These are phyloP conservation scores for Lomographa bimaculata DNA, from an alignment of 2,888 invertebrate genomes.

Conservation along the genomic window DNA sequence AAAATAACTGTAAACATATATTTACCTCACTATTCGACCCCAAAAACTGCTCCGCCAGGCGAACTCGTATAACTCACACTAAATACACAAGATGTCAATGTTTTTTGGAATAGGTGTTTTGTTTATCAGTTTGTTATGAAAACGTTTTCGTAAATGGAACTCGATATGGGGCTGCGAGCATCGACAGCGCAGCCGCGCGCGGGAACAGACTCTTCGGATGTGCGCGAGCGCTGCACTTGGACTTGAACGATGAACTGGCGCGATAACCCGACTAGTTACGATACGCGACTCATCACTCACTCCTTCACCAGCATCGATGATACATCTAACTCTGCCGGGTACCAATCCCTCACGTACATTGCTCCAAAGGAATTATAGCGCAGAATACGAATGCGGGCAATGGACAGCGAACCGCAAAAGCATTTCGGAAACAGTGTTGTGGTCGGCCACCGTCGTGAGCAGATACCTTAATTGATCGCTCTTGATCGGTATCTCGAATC, in stretches of 20 bases:
- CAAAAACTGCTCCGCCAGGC: constrained; percentile 44
- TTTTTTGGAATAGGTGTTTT: constrained; percentile 32
- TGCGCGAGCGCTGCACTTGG: constrained; percentile 75
- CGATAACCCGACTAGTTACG: constrained; percentile 51
- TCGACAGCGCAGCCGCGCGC: constrained; percentile 58
- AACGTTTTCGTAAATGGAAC: constrained; percentile 51
- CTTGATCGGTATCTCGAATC: constrained; percentile 45
- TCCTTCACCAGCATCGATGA: constrained; percentile 22
- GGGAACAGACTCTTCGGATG: constrained; percentile 60
- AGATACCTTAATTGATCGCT: constrained; percentile 65
- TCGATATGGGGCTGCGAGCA: constrained; percentile 44
- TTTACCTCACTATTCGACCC: constrained; percentile 61
- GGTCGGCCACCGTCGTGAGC: constrained; percentile 48
- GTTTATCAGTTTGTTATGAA: constrained; percentile 31
- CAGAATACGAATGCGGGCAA: constrained; percentile 54
- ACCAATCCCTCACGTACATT: constrained; percentile 44
- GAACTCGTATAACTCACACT: constrained; percentile 55
- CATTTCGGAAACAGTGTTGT: constrained; percentile 64
- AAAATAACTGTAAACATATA: constrained; percentile 52
- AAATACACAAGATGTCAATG: constrained; percentile 46
- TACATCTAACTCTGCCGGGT: constrained; percentile 50
- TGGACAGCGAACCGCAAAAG: constrained; percentile 65
- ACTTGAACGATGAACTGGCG: constrained; percentile 77
- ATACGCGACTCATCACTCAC: constrained; percentile 31
- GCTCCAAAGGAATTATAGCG: constrained; percentile 53